These are phyloP conservation scores for Chaetops frenatus DNA, from an alignment of 2,113 vertebrate species.

Conservation along the genomic window DNA sequence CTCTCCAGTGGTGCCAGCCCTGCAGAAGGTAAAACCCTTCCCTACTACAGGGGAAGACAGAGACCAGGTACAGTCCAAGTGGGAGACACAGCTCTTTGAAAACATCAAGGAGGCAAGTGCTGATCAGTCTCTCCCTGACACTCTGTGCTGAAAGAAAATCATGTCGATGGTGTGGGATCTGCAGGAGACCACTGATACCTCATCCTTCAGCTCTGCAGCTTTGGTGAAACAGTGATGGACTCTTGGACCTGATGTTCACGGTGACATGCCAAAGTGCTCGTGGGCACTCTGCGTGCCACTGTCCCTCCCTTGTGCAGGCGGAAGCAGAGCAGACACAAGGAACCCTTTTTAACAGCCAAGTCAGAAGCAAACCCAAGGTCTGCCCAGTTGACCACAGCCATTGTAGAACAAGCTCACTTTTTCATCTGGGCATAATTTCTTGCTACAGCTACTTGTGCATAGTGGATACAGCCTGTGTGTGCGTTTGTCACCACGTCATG, in stretches of 20 bases:
- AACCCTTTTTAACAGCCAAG: background rate
- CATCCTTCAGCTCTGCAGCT: background rate
- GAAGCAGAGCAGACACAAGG: background rate
- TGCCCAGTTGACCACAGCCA: accelerated
- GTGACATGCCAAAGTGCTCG: accelerated
- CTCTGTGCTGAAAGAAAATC: background rate
- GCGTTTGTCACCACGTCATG: background rate
- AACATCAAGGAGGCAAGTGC: background rate
- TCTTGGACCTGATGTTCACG: background rate
- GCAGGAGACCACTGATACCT: background rate
- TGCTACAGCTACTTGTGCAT: background rate
- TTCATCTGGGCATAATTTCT: background rate
- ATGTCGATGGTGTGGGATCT: accelerated
- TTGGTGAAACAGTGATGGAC: background rate
- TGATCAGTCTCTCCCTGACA: accelerated
- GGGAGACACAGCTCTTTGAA: background rate
- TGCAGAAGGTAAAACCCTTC: background rate
- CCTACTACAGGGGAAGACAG: background rate
- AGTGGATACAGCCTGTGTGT: background rate
- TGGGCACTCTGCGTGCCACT: accelerated
- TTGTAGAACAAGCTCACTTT: background rate
- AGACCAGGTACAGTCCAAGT: background rate
- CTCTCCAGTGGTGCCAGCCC: accelerated
- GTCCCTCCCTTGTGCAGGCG: background rate
- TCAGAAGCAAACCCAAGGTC: background rate